Conservation (phyloP, 2,113 vertebrate species). For the Pleuronectes platessa region DNA sequence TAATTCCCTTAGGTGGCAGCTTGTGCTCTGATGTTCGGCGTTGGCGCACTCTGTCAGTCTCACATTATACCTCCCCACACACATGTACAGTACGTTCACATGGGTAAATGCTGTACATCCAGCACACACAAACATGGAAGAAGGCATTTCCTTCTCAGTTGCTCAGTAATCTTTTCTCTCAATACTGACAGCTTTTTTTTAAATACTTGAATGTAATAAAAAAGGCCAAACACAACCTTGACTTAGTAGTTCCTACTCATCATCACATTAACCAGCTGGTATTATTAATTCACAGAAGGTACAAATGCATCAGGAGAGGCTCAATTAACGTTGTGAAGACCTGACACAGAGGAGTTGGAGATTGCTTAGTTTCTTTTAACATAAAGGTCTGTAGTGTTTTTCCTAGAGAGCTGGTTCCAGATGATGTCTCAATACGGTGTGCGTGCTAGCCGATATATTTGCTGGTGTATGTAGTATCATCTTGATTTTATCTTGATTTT, state of each 20-base stretch:
- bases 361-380: not conserved
- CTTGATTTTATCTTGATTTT: not conserved
- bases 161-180: no score
- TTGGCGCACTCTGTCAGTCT: conserved; percentile 17
- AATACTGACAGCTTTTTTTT: no score
- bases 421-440: not conserved
- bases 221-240: not conserved
- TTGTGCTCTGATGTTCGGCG: conserved; percentile 41
- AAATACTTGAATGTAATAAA: no score
- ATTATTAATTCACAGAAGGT: conserved; percentile 5
- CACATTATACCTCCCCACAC: not conserved
- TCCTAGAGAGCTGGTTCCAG: not conserved
- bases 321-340: conserved; percentile 21
- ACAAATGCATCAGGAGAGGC: conserved; percentile 17
- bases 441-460: not conserved
- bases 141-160: no score
- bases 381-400: not conserved
- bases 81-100: not conserved
- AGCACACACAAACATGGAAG: not conserved
- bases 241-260: conserved; percentile 11
- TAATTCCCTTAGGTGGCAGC: conserved; percentile 62
- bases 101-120: no score
- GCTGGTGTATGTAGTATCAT: not conserved
- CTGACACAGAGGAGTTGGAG: not conserved
- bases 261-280: not conserved